These are phyloP conservation scores for Ellobius talpinus DNA, from an alignment of 2,113 vertebrate species.

Conservation along the genomic window DNA sequence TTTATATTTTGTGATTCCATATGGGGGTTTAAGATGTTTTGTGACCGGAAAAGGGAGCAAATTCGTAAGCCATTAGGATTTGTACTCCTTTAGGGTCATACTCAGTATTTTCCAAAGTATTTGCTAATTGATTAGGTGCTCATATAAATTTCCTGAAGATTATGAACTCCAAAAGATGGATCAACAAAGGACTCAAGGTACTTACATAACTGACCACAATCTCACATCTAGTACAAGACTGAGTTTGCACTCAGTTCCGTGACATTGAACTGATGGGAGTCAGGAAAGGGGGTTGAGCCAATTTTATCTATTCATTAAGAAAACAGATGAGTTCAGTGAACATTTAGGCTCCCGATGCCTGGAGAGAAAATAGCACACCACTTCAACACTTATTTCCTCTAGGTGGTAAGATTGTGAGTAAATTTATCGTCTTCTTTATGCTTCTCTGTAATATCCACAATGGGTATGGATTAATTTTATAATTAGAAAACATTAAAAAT, in stretches of 20 bases:
- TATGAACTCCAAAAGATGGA: background rate
- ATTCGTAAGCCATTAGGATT: background rate
- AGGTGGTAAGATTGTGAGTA: slow-evolving; percentile 29
- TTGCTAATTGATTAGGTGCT: background rate
- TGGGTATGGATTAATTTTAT: slow-evolving; percentile 28
- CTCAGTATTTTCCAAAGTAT: background rate
- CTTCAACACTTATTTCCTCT: slow-evolving; percentile 40
- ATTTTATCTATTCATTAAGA: slow-evolving; percentile 16
- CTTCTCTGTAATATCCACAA: slow-evolving; percentile 32
- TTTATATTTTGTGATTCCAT: background rate
- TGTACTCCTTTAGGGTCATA: background rate
- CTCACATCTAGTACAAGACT: background rate
- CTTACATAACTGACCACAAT: background rate
- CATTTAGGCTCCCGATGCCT: slow-evolving; percentile 16
- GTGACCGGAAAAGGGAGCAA: background rate
- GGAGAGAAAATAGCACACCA: slow-evolving; percentile 31
- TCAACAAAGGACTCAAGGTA: background rate
- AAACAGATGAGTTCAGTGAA: background rate
- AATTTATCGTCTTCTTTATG: slow-evolving; percentile 32
- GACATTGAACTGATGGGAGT: background rate
- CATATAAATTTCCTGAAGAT: background rate
- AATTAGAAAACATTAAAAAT: slow-evolving; percentile 56
- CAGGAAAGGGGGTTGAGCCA: background rate
- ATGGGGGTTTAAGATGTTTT: background rate
- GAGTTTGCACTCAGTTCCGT: background rate